Conservation (phyloP, 2,888 invertebrate species). For the Erpobdella octoculata region DNA sequence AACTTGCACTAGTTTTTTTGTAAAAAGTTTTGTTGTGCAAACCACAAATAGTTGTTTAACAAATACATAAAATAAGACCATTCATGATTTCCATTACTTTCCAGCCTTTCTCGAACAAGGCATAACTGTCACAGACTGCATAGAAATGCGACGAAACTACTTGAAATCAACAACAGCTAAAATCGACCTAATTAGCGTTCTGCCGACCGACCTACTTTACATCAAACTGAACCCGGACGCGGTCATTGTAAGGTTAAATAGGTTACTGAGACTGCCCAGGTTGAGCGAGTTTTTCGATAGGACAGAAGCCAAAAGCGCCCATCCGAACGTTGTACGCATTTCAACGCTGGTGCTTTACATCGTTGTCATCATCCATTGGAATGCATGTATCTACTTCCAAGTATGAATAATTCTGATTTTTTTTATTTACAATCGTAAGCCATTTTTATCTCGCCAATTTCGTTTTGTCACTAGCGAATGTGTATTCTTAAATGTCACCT, state of each 20-base stretch:
- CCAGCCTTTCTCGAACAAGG: slow-evolving; percentile 53
- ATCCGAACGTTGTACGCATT: slow-evolving; percentile 64
- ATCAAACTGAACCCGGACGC: slow-evolving; percentile 24
- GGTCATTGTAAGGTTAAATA: slow-evolving; percentile 69
- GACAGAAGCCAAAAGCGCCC: slow-evolving; percentile 85
- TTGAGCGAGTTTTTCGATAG: slow-evolving; percentile 85
- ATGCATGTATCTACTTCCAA: slow-evolving; percentile 51
- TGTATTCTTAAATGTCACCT: too few relatives aligned
- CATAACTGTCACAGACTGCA: slow-evolving; percentile 48
- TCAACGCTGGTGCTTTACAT: slow-evolving; percentile 48
- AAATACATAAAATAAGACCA: neutral
- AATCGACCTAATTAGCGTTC: slow-evolving; percentile 50
- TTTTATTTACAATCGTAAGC: too few relatives aligned
- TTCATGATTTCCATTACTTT: neutral
- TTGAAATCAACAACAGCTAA: slow-evolving; percentile 45
- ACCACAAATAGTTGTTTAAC: neutral
- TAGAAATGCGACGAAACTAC: slow-evolving; percentile 48
- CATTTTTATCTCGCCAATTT: too few relatives aligned
- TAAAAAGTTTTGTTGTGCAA: too few relatives aligned
- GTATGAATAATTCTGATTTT: slow-evolving; percentile 41
- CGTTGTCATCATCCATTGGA: slow-evolving; percentile 52
- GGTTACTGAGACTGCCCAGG: slow-evolving; percentile 63
- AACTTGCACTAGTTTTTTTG: too few relatives aligned
- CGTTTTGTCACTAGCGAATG: too few relatives aligned
- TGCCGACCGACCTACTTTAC: slow-evolving; percentile 53